Conservation (phyloP, 1,140 invertebrate genomes). For the Drosophila burlai region DNA sequence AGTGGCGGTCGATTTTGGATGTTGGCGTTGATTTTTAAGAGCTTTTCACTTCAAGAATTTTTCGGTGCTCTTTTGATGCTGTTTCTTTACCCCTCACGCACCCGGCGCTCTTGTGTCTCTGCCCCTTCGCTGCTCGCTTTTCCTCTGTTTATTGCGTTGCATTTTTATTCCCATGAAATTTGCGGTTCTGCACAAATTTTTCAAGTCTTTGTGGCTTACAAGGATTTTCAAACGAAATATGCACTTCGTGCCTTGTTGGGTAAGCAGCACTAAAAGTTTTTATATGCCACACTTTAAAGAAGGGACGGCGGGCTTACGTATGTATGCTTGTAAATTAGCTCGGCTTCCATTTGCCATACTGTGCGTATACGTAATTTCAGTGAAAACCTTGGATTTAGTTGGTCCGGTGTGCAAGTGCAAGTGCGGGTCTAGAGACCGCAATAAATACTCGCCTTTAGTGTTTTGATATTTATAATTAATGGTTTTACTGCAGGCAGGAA, state of each 20-base stretch:
- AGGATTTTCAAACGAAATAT: slow-evolving; percentile 79
- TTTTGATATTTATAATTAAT: slow-evolving; percentile 16
- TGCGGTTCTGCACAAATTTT: slow-evolving; percentile 77
- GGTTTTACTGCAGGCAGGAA: slow-evolving; percentile 2
- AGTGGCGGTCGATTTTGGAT: slow-evolving; percentile 73
- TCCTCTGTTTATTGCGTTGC: slow-evolving; percentile 75
- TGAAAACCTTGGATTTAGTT: slow-evolving; percentile 34
- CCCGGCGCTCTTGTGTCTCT: slow-evolving; percentile 5
- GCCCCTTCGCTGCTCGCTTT: slow-evolving; percentile 7
- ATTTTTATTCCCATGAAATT: slow-evolving; percentile 82
- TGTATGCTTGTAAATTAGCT: slow-evolving; percentile 60
- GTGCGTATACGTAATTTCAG: slow-evolving; percentile 72
- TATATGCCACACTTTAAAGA: slow-evolving; percentile 58
- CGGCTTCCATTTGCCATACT: slow-evolving; percentile 35
- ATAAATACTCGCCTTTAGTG: slow-evolving; percentile 21
- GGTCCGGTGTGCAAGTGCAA: slow-evolving; percentile 25
- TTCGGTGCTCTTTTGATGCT: slow-evolving; percentile 70
- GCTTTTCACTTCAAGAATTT: slow-evolving; percentile 72
- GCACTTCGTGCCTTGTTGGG: slow-evolving; percentile 63
- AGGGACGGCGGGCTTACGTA: slow-evolving; percentile 1
- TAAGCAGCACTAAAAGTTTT: slow-evolving; percentile 61
- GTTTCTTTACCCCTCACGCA: slow-evolving; percentile 20
- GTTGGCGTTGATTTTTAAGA: slow-evolving; percentile 80
- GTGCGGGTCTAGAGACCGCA: slow-evolving; percentile 28
- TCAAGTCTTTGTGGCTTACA: slow-evolving; percentile 82